phyloP scores from a whole-genome alignment of 2,797 vertebrate species.

The Megalops cyprinoides region DNA sequence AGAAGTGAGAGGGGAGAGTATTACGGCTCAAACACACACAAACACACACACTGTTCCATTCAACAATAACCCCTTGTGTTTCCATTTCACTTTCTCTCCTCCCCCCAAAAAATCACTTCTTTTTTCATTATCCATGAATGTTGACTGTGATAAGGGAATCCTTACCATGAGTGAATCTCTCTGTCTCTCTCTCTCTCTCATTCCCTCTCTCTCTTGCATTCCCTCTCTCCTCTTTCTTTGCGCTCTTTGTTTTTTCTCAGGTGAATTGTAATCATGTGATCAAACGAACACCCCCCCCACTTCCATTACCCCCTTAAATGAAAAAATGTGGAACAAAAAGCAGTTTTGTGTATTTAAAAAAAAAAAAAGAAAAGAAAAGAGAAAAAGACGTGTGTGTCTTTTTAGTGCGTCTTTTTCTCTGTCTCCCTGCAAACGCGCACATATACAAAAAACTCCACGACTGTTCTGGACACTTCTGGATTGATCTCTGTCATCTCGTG shows the following conservation, averaged over 20 bases:
- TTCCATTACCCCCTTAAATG: conserved; percentile 73
- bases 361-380: conserved; percentile 70
- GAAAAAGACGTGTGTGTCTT: conserved; percentile 66
- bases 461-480: conserved; percentile 47
- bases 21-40: conserved; percentile 57
- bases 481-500: conserved; percentile 23
- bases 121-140: conserved; percentile 66
- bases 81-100: conserved; percentile 56
- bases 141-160: conserved; percentile 68
- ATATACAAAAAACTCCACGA: conserved; percentile 51
- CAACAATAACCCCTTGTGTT: conserved; percentile 75
- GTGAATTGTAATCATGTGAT: conserved; percentile 80
- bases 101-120: conserved; percentile 54
- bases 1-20: conserved; percentile 47
- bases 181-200: conserved; percentile 27
- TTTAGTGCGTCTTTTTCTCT: conserved; percentile 64
- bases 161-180: conserved; percentile 71
- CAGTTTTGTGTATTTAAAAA: conserved; percentile 72
- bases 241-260: conserved; percentile 81
- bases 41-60: conserved; percentile 62
- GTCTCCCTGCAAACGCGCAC: conserved; percentile 73
- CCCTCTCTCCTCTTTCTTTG: conserved; percentile 63
- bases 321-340: conserved; percentile 76
- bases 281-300: conserved; percentile 69
- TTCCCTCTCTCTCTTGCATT: conserved; percentile 22